These are phyloP conservation scores for Carettochelys insculpta DNA, from an alignment of 2,113 vertebrate species.

Conservation along the genomic window DNA sequence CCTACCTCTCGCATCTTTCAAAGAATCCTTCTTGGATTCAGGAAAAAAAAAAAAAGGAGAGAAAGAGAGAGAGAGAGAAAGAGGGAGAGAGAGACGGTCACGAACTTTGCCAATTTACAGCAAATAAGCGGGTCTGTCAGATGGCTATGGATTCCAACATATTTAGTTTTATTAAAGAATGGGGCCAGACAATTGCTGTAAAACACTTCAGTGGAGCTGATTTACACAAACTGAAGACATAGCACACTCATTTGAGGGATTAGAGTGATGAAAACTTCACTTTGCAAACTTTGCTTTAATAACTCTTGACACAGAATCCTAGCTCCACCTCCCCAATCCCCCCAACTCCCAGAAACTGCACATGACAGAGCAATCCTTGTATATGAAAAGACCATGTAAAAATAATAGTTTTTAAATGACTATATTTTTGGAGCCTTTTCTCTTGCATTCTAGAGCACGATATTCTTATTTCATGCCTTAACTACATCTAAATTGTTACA, in stretches of 20 bases:
- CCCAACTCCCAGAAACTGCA: too few species aligned
- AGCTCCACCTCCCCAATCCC: conserved; percentile 28
- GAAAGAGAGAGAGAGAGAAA: too few species aligned
- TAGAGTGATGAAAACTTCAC: conserved; percentile 14
- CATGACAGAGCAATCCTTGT: conserved; percentile 1
- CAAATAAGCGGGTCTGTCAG: conserved; percentile 34
- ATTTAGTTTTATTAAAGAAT: neutral
- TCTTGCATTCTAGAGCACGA: neutral
- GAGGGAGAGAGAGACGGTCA: too few species aligned
- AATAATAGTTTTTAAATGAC: conserved; percentile 4
- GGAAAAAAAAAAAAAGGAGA: neutral
- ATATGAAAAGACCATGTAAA: conserved; percentile 11
- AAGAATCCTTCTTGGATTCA: conserved; percentile 1
- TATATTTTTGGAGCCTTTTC: neutral
- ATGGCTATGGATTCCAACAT: neutral
- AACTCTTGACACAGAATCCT: neutral
- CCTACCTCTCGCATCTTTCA: neutral
- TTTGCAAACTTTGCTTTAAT: conserved; percentile 21
- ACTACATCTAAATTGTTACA: neutral
- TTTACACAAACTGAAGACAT: neutral
- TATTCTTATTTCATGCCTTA: conserved; percentile 48
- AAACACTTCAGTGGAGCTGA: neutral
- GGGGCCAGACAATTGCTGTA: neutral
- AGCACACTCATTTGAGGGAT: neutral
- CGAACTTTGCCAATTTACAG: neutral